Base-by-base conservation (phyloP, 2,797 vertebrate species). In the Heterohyrax brucei region DNA sequence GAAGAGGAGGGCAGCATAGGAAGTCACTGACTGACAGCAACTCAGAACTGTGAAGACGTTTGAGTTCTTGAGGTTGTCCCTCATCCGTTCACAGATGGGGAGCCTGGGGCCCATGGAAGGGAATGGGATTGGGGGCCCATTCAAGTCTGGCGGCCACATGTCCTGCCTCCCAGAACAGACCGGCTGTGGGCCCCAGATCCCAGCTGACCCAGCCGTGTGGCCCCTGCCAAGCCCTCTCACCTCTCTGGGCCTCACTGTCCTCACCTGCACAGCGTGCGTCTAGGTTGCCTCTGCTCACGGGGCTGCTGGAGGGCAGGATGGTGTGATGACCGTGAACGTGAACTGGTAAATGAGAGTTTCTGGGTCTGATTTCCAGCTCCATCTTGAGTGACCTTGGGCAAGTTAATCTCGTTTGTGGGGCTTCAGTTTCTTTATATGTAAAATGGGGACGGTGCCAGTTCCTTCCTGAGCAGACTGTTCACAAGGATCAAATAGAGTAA, bases 1-100 rank as follows among this genome's bases (percentile, higher is more conserved):
- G 22, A 61, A 2, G 1, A 14, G 16, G 39, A 50, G 6, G 68
- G 5, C 0, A 1, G 12, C 18, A 22, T 5, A 21, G 30, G 24
- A 30, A 89, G n/a, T 9, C 46, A 50, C 39, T 61, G 48, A 68
- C 28, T 39, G 22, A 21, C 4, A 79, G 14, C 44, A 10, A 70
- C n/a, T 56, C 53, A 26, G 53, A 87, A 24, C 59, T 18, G 22
- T 33, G 7, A 18, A 73, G 30, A 10, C 77, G 62, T 4, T 85
- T 76, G 39, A 39, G 39, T 21, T 30, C 28, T 22, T 53, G 48
- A 84, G 28, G 66, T 14, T 39, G 83, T 19, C 5, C 26, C 8
- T 30, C 73, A 39, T 72, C 19, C 59, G 77, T 39, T 46, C 30
- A 13, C n/a, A 66, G 53, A 21, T 28, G 3, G 30, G n/a, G 56